Evolutionary conservation across 1,140 invertebrate genomes (phyloP), one percentile per base, ranked within the genome.

Genomic region (Meloidogyne floridensis): DNA sequence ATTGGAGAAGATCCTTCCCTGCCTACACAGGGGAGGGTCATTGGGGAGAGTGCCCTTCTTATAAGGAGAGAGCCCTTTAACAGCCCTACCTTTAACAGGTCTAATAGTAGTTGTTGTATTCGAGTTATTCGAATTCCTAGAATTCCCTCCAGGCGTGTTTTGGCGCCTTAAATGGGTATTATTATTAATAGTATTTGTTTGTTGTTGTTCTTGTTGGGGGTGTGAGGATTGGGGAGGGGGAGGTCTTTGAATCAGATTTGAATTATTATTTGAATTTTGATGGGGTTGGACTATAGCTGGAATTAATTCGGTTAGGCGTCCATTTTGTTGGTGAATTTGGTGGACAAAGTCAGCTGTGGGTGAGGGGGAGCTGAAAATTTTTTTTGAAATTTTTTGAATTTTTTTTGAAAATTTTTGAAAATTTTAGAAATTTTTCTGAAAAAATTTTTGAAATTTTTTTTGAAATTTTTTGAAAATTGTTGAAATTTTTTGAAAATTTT

Each of bases 351-450:
- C 77, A 3, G 77, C 2, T 15, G 69, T 13, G 43, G 47, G 56
- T 56, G 75, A 32, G n/a, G 77, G 77, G n/a, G 77, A 79, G 20
- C 77, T 79, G 20, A 71, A 71, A 18, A 69, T 2, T 32, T 32
- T 32, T 32, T 32, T 32, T 20, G 20, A 2, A 32, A 32, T 32
- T 32, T 32, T 32, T 32, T 1, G 32, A 47, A 15, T 10, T 10
- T 20, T 7, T 76, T 47, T 54, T 75, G n/a, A 18, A 43, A 6
- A 15, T 56, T 76, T 53, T 13, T 15, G 13, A 13, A 32, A 32
- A 32, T 32, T 32, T 32, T 32, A 2, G 32, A 32, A 32, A 32
- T 32, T 32, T 32, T 32, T 32, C 2, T 32, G 32, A 20, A 20
- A 5, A 75, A 75, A 53, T 20, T 75, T 10, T 53, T 53, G 32